phyloP scores from a whole-genome alignment of 2,113 vertebrate genomes.

The Triplophysa dalaica region DNA sequence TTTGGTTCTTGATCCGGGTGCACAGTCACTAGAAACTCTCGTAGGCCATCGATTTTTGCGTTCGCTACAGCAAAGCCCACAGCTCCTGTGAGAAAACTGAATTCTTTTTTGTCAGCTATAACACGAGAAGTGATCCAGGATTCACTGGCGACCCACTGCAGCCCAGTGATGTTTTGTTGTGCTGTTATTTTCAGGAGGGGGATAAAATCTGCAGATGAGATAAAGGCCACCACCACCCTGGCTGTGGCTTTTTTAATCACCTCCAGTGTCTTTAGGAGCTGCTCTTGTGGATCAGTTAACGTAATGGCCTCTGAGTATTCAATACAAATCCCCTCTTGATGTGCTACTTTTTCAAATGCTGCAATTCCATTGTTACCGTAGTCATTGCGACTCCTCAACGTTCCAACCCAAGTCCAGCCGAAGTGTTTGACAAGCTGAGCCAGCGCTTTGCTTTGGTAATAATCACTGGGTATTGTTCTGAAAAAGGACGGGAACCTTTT shows the following conservation, averaged over 20 bases:
- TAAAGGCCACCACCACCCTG: conserved; percentile 72
- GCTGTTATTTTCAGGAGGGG: conserved; percentile 44
- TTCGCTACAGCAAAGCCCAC: conserved; percentile 51
- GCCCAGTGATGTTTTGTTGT: conserved; percentile 62
- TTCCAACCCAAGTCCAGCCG: too few species aligned
- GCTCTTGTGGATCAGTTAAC: conserved; percentile 49
- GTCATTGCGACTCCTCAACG: too few species aligned
- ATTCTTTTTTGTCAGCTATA: conserved; percentile 20
- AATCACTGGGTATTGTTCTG: too few species aligned
- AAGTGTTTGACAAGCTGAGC: background rate
- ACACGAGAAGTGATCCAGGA: conserved; percentile 72
- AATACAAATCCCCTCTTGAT: conserved; percentile 59
- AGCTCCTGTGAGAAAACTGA: conserved; percentile 47
- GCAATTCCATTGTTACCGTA: too few species aligned
- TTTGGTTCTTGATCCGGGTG: conserved; percentile 42
- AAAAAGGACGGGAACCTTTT: too few species aligned
- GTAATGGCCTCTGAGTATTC: conserved; percentile 74
- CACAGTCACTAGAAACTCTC: conserved; percentile 48
- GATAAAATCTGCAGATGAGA: conserved; percentile 67
- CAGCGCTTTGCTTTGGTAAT: conserved; percentile 37
- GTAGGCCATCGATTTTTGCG: conserved; percentile 40
- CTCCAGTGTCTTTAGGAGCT: conserved; percentile 33
- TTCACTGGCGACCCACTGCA: conserved; percentile 70
- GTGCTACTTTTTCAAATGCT: conserved; percentile 43
- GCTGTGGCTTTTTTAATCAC: conserved; percentile 51